These are phyloP conservation scores for Myrmecophaga tridactyla DNA, from an alignment of 2,113 vertebrate genomes.

Conservation along the genomic window DNA sequence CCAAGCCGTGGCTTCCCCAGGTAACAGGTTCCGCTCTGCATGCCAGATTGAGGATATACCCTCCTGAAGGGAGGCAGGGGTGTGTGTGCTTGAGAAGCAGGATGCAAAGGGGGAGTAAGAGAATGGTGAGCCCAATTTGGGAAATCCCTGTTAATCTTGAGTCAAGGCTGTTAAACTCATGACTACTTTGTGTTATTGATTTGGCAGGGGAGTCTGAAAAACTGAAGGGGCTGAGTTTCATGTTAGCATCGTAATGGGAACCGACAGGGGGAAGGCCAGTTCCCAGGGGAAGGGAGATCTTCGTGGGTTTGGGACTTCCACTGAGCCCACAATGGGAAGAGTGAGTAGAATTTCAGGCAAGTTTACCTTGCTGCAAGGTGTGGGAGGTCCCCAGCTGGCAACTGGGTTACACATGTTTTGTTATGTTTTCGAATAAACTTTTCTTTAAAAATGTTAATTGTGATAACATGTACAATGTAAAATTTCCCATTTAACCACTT, in stretches of 20 bases:
- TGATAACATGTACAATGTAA: too few species aligned
- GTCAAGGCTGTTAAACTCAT: neutral
- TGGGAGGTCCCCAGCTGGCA: neutral
- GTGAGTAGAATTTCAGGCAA: neutral
- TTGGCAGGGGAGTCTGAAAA: neutral
- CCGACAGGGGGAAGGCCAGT: neutral
- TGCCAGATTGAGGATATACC: too few species aligned
- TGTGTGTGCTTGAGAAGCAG: neutral
- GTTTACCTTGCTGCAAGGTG: neutral
- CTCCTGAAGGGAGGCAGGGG: neutral
- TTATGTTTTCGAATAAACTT: constrained; percentile 4
- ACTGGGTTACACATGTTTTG: neutral
- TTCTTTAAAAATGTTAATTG: neutral
- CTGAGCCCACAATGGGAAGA: neutral
- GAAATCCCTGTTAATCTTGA: neutral
- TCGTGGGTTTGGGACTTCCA: neutral
- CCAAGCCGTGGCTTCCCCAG: neutral
- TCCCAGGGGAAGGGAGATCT: neutral
- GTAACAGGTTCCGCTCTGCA: neutral
- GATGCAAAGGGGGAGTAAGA: neutral
- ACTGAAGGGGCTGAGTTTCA: neutral
- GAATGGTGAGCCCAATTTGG: neutral
- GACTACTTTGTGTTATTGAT: too few species aligned
- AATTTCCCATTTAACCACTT: too few species aligned
- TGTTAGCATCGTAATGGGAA: neutral